Base-by-base conservation (phyloP, 2,113 vertebrate species). In the Anhinga rufa region DNA sequence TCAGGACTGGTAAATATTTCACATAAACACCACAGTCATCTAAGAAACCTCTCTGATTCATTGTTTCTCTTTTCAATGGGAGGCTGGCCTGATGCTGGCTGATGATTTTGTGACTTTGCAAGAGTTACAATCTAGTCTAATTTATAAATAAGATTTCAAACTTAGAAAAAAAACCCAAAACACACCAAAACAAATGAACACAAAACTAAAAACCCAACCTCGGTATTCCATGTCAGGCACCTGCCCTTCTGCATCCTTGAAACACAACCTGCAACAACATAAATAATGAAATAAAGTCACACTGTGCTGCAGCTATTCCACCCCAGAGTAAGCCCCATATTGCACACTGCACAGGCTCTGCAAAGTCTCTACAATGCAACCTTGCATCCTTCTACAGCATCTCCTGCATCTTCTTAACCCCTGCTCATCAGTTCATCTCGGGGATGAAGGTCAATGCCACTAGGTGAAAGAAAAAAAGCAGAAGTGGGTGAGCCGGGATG, bases 161-260 rank as follows among this genome's bases (percentile, higher is more conserved):
- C 17, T 40, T 36, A 58, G 46, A 4, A 48, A 51, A 44, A 44
- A 84, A 22, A 3, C 6, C 14, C n/a, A n/a, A n/a, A n/a, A n/a
- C n/a, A 3, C 6, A 48, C 2, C 24, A 21, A 88, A 85, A 5
- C 25, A 61, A 85, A 49, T 11, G 29, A 10, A 4, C 21, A 58
- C 60, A 71, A 57, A 34, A 21, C 2, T 5, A 14, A 44, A 42
- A 54, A 5, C 10, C 7, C 31, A 82, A 3, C 0, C 0, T 5
- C 36, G 11, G 18, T 64, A 31, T 80, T 26, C 66, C 29, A 24
- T 0, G 0, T 46, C 20, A 82, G 54, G 12, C 17, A 36, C 38
- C 13, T 70, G 49, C 15, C 34, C 8, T 65, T 83, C 80, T 83
- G 40, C 49, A 32, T 62, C 44, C 29, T 66, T 66, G 10, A 44